phyloP scores from a whole-genome alignment of 1,140 invertebrate species.

The Heterodera schachtii region DNA sequence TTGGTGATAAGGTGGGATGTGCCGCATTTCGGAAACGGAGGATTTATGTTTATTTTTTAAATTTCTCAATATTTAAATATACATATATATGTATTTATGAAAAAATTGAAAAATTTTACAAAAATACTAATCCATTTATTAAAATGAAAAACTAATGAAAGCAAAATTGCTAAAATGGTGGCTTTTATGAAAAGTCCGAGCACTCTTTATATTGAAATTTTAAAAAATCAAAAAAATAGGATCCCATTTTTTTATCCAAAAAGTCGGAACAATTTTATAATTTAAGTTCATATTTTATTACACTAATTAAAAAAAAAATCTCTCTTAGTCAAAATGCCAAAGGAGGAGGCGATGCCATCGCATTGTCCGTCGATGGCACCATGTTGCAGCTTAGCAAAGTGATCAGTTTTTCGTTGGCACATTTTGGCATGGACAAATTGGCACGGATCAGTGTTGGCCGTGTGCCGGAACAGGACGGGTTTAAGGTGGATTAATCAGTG shows the following conservation, averaged over 20 bases:
- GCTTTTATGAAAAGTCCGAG: too few relatives aligned
- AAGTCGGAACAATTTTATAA: too few relatives aligned
- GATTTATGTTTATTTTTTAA: background rate
- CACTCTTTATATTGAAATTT: too few relatives aligned
- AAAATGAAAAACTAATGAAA: too few relatives aligned
- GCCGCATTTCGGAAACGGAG: background rate
- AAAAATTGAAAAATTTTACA: too few relatives aligned
- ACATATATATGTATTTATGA: too few relatives aligned
- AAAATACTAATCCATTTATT: too few relatives aligned
- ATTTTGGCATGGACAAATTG: conserved; percentile 35
- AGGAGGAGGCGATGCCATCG: background rate
- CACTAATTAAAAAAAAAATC: too few relatives aligned
- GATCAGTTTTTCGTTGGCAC: conserved; percentile 43
- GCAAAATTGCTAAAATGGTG: too few relatives aligned
- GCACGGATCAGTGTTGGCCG: conserved; percentile 20
- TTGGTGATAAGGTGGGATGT: conserved; percentile 4
- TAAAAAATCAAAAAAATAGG: too few relatives aligned
- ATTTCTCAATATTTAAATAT: background rate
- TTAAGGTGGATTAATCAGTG: background rate
- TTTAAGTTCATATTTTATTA: too few relatives aligned
- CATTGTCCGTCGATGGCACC: background rate
- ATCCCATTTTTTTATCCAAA: too few relatives aligned
- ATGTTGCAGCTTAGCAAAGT: background rate
- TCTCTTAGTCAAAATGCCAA: background rate
- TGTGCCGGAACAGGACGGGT: conserved; percentile 6